phyloP scores from a whole-genome alignment of 2,888 invertebrate species.

The Stramonita haemastoma region DNA sequence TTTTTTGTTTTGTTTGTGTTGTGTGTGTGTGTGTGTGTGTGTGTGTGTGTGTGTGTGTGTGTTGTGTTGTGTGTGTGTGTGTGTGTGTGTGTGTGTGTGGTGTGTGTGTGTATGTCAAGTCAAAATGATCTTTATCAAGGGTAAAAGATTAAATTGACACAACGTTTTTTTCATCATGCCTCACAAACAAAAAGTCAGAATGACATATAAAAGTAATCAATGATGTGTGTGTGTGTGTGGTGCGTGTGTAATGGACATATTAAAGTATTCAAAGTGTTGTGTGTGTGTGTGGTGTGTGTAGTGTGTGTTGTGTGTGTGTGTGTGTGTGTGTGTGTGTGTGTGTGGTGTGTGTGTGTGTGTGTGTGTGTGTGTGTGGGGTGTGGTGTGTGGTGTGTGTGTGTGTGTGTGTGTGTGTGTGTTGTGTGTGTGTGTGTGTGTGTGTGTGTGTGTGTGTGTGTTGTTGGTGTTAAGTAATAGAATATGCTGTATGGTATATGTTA shows the following conservation, averaged over 20 bases:
- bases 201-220: too few species aligned
- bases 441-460: background rate
- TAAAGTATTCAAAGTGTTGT: too few species aligned
- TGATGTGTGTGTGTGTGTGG: background rate
- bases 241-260: too few species aligned
- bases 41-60: slow-evolving; percentile 4
- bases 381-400: background rate
- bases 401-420: background rate
- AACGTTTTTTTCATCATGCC: too few species aligned
- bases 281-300: background rate
- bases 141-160: too few species aligned
- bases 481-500: too few species aligned
- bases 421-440: slow-evolving; percentile 10
- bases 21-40: background rate
- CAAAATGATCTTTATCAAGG: too few species aligned
- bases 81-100: background rate
- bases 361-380: background rate
- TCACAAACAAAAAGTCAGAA: too few species aligned
- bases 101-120: too few species aligned
- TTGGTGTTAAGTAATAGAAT: background rate
- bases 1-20: background rate
- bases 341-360: slow-evolving; percentile 4
- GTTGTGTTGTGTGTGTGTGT: background rate
- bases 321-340: background rate
- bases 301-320: too few species aligned